Percentiles rank a stretch among this genome's conserved stretches.
Conservation (phyloP, 2,888 invertebrate genomes). For the Seladonia tumulorum region DNA sequence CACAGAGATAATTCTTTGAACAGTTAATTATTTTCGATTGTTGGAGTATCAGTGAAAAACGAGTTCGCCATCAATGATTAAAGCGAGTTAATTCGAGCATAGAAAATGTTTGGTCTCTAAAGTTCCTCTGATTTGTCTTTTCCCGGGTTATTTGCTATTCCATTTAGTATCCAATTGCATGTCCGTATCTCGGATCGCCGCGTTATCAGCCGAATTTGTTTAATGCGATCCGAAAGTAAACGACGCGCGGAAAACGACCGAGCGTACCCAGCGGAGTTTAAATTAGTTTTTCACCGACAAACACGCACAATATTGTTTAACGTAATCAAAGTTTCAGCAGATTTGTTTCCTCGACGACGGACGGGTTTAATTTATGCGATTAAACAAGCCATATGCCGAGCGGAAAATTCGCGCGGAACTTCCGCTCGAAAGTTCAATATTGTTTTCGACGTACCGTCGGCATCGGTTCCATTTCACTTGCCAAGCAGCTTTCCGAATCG, state of each 20-base stretch:
- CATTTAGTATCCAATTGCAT: neutral
- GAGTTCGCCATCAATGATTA: neutral
- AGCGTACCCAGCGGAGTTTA: slow-evolving; percentile 41
- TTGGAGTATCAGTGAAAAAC: neutral
- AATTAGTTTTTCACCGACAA: slow-evolving; percentile 55
- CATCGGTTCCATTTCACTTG: neutral
- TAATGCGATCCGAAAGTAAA: slow-evolving; percentile 14
- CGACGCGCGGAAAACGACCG: neutral
- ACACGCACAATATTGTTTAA: slow-evolving; percentile 58
- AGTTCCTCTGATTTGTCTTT: neutral
- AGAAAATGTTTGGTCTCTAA: neutral
- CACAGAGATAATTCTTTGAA: neutral
- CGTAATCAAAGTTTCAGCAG: slow-evolving; percentile 52
- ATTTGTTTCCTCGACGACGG: slow-evolving; percentile 42
- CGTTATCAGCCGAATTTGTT: slow-evolving; percentile 21
- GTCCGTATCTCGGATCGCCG: neutral
- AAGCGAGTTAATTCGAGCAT: neutral
- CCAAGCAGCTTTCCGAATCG: neutral
- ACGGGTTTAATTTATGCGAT: slow-evolving; percentile 54
- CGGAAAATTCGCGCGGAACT: neutral
- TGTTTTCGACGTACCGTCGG: neutral
- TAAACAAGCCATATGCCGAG: slow-evolving; percentile 33
- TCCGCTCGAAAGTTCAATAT: neutral
- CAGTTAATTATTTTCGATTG: neutral
- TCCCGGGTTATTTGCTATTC: neutral